Evolutionary conservation across 2,797 vertebrate species (phyloP).

Genomic region (Coluber constrictor): DNA sequence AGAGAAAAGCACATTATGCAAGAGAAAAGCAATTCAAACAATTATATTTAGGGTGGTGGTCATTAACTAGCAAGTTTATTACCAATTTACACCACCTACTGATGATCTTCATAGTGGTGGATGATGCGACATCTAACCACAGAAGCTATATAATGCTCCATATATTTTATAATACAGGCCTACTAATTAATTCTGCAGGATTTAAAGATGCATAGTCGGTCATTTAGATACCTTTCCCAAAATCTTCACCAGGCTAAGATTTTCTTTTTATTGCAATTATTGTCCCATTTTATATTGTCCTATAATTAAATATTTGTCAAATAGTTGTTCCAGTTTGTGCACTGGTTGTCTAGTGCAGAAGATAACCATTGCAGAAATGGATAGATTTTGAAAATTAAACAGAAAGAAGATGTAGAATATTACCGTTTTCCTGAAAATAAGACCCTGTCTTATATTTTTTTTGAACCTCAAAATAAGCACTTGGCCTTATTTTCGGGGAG

Average conservation of each 20-base stretch:
- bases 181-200: slow-evolving; percentile 35
- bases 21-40: neutral
- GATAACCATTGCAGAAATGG: neutral
- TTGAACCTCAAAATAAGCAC: too few species aligned
- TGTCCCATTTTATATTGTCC: neutral
- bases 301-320: neutral
- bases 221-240: neutral
- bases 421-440: too few species aligned
- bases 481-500: too few species aligned
- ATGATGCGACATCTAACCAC: neutral
- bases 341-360: slow-evolving; percentile 44
- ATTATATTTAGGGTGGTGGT: neutral
- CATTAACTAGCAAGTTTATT: neutral
- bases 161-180: slow-evolving; percentile 53
- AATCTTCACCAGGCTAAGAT: neutral
- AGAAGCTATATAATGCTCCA: neutral
- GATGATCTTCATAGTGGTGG: neutral
- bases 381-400: too few species aligned
- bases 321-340: slow-evolving; percentile 29
- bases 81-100: neutral
- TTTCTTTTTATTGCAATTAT: neutral
- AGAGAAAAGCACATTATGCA: neutral
- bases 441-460: too few species aligned
- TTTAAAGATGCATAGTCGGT: slow-evolving; percentile 36
- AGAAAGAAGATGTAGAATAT: too few species aligned